Conservation (phyloP, 2,797 vertebrate genomes). For the Pampus argenteus region DNA sequence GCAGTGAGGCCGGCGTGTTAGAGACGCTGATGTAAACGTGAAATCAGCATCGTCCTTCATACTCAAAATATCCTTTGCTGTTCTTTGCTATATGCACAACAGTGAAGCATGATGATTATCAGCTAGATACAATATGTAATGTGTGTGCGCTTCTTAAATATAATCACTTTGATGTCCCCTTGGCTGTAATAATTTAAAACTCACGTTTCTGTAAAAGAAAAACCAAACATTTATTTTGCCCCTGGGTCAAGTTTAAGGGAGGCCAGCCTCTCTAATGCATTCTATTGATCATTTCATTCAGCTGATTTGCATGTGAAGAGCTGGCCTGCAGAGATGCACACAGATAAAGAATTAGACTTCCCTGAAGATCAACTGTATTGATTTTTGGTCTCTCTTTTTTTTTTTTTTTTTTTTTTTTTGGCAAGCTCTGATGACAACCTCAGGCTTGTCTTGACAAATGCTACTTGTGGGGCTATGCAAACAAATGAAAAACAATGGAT, state of each 20-base stretch:
- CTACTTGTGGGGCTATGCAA: conserved; percentile 41
- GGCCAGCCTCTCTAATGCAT: conserved; percentile 59
- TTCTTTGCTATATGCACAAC: not conserved
- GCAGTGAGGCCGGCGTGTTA: conserved; percentile 39
- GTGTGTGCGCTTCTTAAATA: conserved; percentile 2
- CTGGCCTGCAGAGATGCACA: conserved; percentile 33
- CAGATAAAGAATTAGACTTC: conserved; percentile 61
- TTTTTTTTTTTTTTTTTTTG: conserved; percentile 4
- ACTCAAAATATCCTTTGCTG: conserved; percentile 18
- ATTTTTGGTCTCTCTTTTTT: conserved; percentile 30
- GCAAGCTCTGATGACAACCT: conserved; percentile 51
- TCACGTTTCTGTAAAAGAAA: conserved; percentile 49
- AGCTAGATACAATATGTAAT: not conserved
- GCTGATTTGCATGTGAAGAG: conserved; percentile 69
- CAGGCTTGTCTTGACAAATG: conserved; percentile 64
- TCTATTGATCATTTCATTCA: conserved; percentile 61
- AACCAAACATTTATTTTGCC: conserved; percentile 55
- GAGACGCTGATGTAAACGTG: conserved; percentile 42
- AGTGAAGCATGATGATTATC: conserved; percentile 31
- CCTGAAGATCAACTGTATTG: conserved; percentile 56
- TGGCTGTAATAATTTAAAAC: conserved; percentile 42
- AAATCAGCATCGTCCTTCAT: conserved; percentile 35
- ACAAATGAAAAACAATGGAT: conserved; percentile 71
- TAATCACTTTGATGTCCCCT: conserved; percentile 30
- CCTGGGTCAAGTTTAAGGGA: conserved; percentile 59